Conservation (phyloP, 2,888 invertebrate genomes). For the Lasioglossum villosulum region DNA sequence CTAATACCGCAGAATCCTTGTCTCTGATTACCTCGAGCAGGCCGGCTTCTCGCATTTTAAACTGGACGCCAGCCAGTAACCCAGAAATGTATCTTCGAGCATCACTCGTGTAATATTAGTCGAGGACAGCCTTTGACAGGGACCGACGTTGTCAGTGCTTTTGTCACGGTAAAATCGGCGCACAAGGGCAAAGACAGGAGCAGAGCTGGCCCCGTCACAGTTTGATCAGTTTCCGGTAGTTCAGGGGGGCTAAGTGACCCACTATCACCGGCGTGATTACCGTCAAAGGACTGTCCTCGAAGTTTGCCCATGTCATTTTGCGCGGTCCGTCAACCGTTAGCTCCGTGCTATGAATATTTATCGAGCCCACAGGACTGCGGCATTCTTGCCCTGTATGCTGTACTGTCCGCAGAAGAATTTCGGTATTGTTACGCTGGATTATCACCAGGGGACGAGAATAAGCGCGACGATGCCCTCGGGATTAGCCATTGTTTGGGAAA, state of each 20-base stretch:
- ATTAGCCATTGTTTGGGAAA: slow-evolving; percentile 49
- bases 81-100: slow-evolving; percentile 32
- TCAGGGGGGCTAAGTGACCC: slow-evolving; percentile 27
- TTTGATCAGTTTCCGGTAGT: slow-evolving; percentile 40
- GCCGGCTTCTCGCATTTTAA: slow-evolving; percentile 29
- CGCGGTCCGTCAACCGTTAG: slow-evolving; percentile 34
- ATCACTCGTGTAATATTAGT: slow-evolving; percentile 9
- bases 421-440: slow-evolving; percentile 43
- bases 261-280: slow-evolving; percentile 46
- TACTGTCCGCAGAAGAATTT: slow-evolving; percentile 41
- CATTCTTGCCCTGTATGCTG: slow-evolving; percentile 22
- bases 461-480: slow-evolving; percentile 42
- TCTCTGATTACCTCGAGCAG: slow-evolving; percentile 44
- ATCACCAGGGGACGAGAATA: slow-evolving; percentile 18
- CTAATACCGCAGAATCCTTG: slow-evolving; percentile 36
- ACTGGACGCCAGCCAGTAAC: slow-evolving; percentile 51
- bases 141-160: slow-evolving; percentile 13
- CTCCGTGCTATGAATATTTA: slow-evolving; percentile 67
- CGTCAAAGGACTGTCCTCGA: slow-evolving; percentile 48
- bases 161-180: slow-evolving; percentile 23
- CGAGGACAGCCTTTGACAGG: slow-evolving; percentile 25
- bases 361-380: slow-evolving; percentile 40
- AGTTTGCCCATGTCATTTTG: slow-evolving; percentile 58
- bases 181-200: background rate
- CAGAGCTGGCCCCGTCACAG: background rate